Conservation (phyloP, 2,797 vertebrate species). For the Tapera naevia region DNA sequence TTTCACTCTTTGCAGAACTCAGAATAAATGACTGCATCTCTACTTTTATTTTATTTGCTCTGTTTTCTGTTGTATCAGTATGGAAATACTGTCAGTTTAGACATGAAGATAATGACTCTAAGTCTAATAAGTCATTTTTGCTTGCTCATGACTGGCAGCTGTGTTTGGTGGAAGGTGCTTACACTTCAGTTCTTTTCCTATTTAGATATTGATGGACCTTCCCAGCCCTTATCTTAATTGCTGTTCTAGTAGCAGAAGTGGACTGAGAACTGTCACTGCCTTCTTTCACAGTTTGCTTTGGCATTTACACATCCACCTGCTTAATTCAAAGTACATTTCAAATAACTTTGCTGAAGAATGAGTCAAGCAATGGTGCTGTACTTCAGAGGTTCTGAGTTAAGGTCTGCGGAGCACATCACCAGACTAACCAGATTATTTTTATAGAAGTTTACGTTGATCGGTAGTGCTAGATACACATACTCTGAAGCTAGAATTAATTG, state of each 20-base stretch:
- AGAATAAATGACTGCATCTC: not conserved
- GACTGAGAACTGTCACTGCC: not conserved
- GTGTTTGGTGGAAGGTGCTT: not conserved
- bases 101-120: not conserved
- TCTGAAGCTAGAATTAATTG: not conserved
- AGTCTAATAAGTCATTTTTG: not conserved
- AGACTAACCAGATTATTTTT: not conserved
- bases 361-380: not conserved
- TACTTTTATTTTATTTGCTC: not conserved
- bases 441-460: not conserved
- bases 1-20: not conserved
- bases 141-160: not conserved
- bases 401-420: not conserved
- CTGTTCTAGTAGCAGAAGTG: not conserved
- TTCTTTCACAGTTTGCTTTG: not conserved
- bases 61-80: not conserved
- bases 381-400: not conserved
- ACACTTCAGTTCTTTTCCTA: not conserved
- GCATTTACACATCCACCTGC: not conserved
- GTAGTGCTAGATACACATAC: not conserved
- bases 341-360: not conserved
- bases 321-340: not conserved
- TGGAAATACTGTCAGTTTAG: not conserved
- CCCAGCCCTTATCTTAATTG: not conserved
- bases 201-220: fast-evolving